Base-by-base conservation (phyloP, 2,888 invertebrate genomes). In the Lasiommata megera region DNA sequence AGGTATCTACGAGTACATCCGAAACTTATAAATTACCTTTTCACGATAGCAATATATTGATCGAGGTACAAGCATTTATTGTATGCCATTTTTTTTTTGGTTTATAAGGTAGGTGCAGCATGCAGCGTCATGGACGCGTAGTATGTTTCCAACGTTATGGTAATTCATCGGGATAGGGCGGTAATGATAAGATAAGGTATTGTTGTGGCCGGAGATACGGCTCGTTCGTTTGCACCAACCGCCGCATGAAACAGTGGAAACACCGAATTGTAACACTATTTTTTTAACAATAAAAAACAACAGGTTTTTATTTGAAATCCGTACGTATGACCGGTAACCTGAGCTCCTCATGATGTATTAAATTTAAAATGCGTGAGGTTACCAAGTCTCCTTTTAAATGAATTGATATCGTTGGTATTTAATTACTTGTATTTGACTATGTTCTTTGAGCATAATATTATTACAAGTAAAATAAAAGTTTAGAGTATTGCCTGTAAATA, bases 181-280 rank as follows among this genome's bases (percentile, higher is more conserved):
- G 79, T 76, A 78, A 82, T 82, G 85, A 85, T 86, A 85, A 88
- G 88, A 88, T 85, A 88, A 84, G 79, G 82, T 81, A 80, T 80
- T 84, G 79, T 80, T 77, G 73, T 69, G 64, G 69, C 82, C 81
- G 84, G 86, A 83, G 82, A 82, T 77, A 88, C 83, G 90, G 77
- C 74, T 74, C 67, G 65, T 60, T 56, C 60, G 62, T 47, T 29
- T 54, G 60, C 62, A 60, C 56, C 56, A 56, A 28, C 51, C 58
- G 41, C 44, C 44, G 44, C 29, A 6, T 31, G 46, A 46, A 57
- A 57, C 54, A 18, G 58, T 58, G 57, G 57, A 54, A 46, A 46
- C 44, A 14, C 46, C 8, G 46, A 44, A 59, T 52, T 48, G 59
- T 52, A 62, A 54, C 62, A 47, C 52, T 47, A 57, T 59, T 56